Percentiles rank a stretch among this genome's conserved stretches.
phyloP scores from a whole-genome alignment of 2,797 vertebrate species.

The Ambastaia sidthimunki region DNA sequence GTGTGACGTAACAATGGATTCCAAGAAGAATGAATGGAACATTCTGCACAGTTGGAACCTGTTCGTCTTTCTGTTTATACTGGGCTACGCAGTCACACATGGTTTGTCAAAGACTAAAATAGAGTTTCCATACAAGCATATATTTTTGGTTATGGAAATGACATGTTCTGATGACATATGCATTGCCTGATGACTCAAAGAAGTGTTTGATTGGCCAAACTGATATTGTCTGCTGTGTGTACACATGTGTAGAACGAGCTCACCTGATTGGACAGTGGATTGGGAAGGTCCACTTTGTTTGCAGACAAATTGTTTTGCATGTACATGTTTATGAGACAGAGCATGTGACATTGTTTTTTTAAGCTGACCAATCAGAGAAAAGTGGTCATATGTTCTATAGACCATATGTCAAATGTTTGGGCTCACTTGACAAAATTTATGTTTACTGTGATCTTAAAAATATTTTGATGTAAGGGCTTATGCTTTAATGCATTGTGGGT shows the following conservation, averaged over 20 bases:
- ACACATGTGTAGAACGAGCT: too few relatives aligned
- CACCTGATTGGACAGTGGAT: neutral
- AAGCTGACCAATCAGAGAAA: too few relatives aligned
- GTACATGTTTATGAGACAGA: too few relatives aligned
- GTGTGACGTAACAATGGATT: neutral
- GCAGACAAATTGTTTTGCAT: neutral
- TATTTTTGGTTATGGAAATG: slow-evolving; percentile 14
- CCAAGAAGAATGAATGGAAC: slow-evolving; percentile 19
- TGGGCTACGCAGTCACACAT: neutral
- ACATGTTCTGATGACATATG: neutral
- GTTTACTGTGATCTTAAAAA: too few relatives aligned
- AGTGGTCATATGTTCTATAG: too few relatives aligned
- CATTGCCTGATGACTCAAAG: neutral
- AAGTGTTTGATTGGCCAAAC: neutral
- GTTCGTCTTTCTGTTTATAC: neutral
- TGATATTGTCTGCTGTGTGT: neutral
- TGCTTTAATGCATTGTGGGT: too few relatives aligned
- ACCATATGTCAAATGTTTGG: too few relatives aligned
- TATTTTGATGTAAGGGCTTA: too few relatives aligned
- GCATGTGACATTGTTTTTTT: too few relatives aligned
- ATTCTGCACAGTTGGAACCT: slow-evolving; percentile 21
- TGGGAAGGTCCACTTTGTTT: neutral
- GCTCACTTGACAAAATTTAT: too few relatives aligned
- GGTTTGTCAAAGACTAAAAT: neutral
- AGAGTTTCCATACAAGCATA: neutral